Base-by-base conservation (phyloP, 2,797 vertebrate genomes). In the Cynodonichthys magdalenae region DNA sequence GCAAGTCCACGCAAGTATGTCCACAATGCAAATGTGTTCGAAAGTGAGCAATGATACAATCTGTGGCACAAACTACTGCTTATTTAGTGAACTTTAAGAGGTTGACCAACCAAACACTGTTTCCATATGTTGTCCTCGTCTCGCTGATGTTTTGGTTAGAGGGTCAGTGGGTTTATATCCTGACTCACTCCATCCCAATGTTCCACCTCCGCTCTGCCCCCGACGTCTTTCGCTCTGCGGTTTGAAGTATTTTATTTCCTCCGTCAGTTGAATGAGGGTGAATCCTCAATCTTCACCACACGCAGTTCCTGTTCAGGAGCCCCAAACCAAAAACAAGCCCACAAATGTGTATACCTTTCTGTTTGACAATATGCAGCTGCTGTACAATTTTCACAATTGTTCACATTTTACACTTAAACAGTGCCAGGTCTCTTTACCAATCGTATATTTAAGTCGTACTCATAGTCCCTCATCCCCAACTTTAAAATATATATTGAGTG, bases 1-100 rank as follows among this genome's bases (percentile, higher is more conserved):
- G 59, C 96, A 85, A 77, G 96, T 99, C 84, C 98, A 99, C 79
- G 95, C 96, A 92, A 98, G 97, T 98, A 96, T 79, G 95, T 95
- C 86, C 18, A 47, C 28, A 57, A 42, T 1, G 17, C 15, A 7
- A 27, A 31, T 28, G 29, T 42, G 36, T 46, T 8, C 3, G 36
- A 42, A 27, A 18, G 20, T 42, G 19, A 7, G 50, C 9, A 11
- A 39, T 17, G 34, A 45, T 18, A 5, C 39, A 18, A 60, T 31
- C 29, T 12, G 15, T 28, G 11, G 19, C 46, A 31, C 34, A 69
- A 15, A 41, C 17, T 29, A 47, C 5, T 62, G 36, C 66, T 72
- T 46, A 18, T 19, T 68, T 54, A 68, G 8, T 49, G 29, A 53
- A 61, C 48, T 61, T 61, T 6, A 31, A 12, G 34, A 39, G 3